Conservation (phyloP, 37 sponge, comb jelly and placozoan species). For the Bolinopsis microptera region DNA sequence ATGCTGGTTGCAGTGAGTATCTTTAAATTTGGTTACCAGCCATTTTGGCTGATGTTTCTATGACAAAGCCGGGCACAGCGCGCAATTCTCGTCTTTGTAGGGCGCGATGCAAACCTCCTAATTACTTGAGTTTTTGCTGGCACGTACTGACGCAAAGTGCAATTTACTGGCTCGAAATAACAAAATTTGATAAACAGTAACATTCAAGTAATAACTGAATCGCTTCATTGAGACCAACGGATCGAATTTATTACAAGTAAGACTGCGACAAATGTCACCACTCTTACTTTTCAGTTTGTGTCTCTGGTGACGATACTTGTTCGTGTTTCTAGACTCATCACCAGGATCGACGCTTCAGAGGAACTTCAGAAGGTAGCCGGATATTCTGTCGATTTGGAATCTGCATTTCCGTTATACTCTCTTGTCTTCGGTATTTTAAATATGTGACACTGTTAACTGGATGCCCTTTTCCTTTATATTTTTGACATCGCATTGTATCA, state of each 20-base stretch:
- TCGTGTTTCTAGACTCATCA: constrained; percentile 43
- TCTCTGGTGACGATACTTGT: constrained; percentile 29
- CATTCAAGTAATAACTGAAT: no score
- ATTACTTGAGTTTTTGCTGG: background rate
- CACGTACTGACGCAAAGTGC: background rate
- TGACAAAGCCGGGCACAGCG: background rate
- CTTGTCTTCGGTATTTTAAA: background rate
- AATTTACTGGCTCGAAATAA: background rate
- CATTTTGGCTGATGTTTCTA: no score
- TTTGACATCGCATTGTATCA: no score
- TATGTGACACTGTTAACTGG: no score
- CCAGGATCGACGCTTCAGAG: constrained; percentile 33
- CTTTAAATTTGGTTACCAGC: no score
- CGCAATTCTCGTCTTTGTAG: background rate
- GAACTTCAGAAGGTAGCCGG: constrained; percentile 33
- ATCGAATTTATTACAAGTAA: no score
- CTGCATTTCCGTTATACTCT: background rate
- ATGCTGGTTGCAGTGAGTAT: constrained; percentile 29
- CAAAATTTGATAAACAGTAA: no score
- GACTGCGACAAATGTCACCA: no score
- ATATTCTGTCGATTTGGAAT: no score
- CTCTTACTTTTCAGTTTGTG: background rate
- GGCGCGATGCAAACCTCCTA: background rate
- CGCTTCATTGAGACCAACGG: no score
- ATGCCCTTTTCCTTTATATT: no score